phyloP scores from a whole-genome alignment of 2,113 vertebrate species.

The Elanus axillaris region DNA sequence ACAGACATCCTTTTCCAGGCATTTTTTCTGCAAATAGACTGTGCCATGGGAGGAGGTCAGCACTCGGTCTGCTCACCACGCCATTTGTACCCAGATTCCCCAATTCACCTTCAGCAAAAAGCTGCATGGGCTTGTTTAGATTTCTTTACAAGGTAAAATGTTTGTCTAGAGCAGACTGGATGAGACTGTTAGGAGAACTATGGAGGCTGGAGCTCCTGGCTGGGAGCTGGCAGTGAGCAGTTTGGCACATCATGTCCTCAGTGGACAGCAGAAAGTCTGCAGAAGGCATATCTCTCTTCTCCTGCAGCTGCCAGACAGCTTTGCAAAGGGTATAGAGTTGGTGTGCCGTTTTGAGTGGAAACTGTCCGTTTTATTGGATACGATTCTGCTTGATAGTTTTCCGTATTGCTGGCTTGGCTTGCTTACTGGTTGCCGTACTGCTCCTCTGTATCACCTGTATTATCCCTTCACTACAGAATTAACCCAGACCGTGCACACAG shows the following conservation, averaged over 20 bases:
- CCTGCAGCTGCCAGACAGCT: not conserved
- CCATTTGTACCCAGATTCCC: not conserved
- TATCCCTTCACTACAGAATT: not conserved
- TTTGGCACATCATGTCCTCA: not conserved
- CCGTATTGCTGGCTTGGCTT: not conserved
- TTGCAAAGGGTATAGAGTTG: not conserved
- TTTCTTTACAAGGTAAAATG: not conserved
- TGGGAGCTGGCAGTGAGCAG: not conserved
- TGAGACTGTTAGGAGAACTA: fast-evolving
- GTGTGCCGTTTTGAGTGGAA: not conserved
- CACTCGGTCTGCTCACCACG: not conserved
- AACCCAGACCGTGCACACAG: not conserved
- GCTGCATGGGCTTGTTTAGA: not conserved
- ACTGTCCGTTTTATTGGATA: fast-evolving
- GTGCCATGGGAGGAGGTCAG: not conserved
- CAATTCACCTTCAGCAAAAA: not conserved
- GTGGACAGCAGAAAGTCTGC: not conserved
- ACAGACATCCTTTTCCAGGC: not conserved
- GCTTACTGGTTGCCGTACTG: not conserved
- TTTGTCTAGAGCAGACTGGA: not conserved
- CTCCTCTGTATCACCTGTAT: not conserved
- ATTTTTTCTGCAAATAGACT: not conserved
- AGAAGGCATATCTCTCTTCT: not conserved
- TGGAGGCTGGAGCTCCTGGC: not conserved
- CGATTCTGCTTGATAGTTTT: not conserved